Percentiles rank a stretch among this genome's conserved stretches.
These are phyloP conservation scores for Rhinopithecus roxellana DNA, from an alignment of 2,113 vertebrate species.

Conservation along the genomic window DNA sequence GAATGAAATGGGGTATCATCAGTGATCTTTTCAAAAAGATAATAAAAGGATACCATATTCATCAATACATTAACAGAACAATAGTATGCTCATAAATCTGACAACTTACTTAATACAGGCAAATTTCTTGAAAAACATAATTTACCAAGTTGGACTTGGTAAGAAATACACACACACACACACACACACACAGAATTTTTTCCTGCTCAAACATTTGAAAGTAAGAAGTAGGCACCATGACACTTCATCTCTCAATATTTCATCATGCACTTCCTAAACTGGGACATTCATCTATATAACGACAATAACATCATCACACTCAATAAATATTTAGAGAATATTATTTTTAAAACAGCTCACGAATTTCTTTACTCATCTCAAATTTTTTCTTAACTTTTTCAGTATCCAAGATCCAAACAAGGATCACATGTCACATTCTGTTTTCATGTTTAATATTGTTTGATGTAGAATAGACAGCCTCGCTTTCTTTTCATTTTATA, in stretches of 20 bases:
- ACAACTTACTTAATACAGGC: not conserved
- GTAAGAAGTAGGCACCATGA: not conserved
- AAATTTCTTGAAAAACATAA: not conserved
- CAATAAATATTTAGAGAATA: not conserved
- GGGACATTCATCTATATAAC: not conserved
- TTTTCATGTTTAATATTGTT: not conserved
- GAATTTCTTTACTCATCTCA: not conserved
- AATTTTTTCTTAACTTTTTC: not conserved
- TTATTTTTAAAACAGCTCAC: not conserved
- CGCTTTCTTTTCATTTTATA: not conserved
- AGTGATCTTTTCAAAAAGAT: not conserved
- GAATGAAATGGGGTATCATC: not conserved
- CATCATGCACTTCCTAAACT: not conserved
- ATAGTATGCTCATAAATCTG: not conserved
- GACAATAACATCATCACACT: not conserved
- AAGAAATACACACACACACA: not conserved
- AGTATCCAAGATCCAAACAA: not conserved
- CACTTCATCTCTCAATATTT: not conserved
- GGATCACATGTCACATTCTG: not conserved
- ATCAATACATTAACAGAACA: not conserved
- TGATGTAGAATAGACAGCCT: not conserved
- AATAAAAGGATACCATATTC: not conserved
- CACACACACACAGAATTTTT: not conserved
- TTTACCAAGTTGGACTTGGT: not conserved
- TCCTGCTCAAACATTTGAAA: not conserved